Evolutionary conservation across 2,113 vertebrate genomes (phyloP).

Genomic region (Eupsittula cactorum): DNA sequence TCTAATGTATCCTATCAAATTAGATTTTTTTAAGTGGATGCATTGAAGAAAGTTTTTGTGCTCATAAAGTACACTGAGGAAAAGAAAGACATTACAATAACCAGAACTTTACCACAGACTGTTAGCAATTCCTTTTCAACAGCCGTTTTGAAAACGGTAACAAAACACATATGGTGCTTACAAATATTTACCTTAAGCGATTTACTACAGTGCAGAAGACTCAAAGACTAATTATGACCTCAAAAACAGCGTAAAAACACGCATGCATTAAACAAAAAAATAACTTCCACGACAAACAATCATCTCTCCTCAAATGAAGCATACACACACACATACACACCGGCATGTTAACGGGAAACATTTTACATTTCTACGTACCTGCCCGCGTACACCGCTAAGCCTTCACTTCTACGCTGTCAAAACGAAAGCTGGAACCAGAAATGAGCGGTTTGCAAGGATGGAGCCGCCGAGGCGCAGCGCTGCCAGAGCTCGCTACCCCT

Average conservation of each 20-base stretch:
- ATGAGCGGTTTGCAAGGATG: rapidly evolving
- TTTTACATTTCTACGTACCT: neutral
- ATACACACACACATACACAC: neutral
- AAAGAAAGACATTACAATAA: neutral
- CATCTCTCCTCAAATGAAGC: neutral
- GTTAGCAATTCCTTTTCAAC: too few relatives aligned
- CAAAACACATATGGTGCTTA: neutral
- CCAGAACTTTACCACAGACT: neutral
- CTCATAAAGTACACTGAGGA: rapidly evolving
- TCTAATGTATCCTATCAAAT: neutral
- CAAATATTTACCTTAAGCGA: neutral
- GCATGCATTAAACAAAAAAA: neutral
- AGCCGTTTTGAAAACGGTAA: neutral
- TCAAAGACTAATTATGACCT: neutral
- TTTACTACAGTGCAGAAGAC: too few relatives aligned
- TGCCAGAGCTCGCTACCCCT: neutral
- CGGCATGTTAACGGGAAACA: rapidly evolving
- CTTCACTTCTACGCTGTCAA: rapidly evolving
- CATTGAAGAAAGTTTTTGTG: neutral
- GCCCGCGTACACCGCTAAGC: rapidly evolving
- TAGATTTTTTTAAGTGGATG: rapidly evolving
- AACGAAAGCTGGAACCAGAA: neutral
- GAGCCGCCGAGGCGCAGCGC: rapidly evolving
- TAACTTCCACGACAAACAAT: rapidly evolving
- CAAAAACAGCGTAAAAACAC: neutral